These are phyloP conservation scores for Ips typographus DNA, from an alignment of 1,140 invertebrate species.

Conservation along the genomic window DNA sequence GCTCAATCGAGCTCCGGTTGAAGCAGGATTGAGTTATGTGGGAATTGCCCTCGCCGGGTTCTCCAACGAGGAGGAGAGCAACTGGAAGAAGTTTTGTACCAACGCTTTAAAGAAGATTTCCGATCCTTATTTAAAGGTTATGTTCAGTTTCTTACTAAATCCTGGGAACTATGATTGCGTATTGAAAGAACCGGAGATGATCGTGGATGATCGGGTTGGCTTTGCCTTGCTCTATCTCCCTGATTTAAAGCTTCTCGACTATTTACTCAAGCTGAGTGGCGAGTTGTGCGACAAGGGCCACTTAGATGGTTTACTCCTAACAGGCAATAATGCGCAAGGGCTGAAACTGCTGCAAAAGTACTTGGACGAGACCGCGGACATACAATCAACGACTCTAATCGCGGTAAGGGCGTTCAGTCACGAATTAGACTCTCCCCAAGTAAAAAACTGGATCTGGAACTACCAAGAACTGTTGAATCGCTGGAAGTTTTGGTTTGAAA, in stretches of 20 bases:
- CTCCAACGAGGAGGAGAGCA: slow-evolving; percentile 75
- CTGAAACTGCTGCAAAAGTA: slow-evolving; percentile 84
- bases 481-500: slow-evolving; percentile 80
- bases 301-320: slow-evolving; percentile 83
- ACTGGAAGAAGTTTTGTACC: slow-evolving; percentile 81
- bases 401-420: slow-evolving; percentile 70
- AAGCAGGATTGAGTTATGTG: slow-evolving; percentile 58
- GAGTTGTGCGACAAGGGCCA: slow-evolving; percentile 75
- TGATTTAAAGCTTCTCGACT: slow-evolving; percentile 78
- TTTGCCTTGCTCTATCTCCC: slow-evolving; percentile 90
- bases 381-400: slow-evolving; percentile 86
- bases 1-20: slow-evolving; percentile 67
- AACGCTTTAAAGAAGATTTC: slow-evolving; percentile 69
- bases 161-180: slow-evolving; percentile 78
- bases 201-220: slow-evolving; percentile 86
- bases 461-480: slow-evolving; percentile 74
- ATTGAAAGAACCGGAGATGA: slow-evolving; percentile 75
- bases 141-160: slow-evolving; percentile 83
- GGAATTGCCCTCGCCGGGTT: slow-evolving; percentile 91
- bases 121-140: slow-evolving; percentile 87
- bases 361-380: slow-evolving; percentile 86
- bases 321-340: slow-evolving; percentile 71
- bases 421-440: slow-evolving; percentile 55
- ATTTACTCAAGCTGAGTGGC: slow-evolving; percentile 69
- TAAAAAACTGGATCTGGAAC: slow-evolving; percentile 46